Percentiles rank a stretch among this genome's conserved stretches.
phyloP scores from a whole-genome alignment of 2,113 vertebrate genomes.

The Boulengeromyrus knoepffleri region DNA sequence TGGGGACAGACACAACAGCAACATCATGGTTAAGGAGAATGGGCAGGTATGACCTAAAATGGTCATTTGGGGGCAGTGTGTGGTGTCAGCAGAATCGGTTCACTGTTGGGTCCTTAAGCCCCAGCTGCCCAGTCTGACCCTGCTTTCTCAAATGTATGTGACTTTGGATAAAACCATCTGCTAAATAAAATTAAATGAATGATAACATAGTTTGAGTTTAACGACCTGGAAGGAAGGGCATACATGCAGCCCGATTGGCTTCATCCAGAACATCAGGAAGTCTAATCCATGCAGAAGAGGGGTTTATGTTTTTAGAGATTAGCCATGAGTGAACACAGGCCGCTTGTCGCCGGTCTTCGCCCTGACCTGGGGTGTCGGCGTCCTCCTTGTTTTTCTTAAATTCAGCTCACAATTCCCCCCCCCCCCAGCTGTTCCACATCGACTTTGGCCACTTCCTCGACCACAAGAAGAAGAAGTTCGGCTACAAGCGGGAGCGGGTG shows the following conservation, averaged over 20 bases:
- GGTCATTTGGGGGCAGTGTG: not conserved
- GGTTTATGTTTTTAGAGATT: not conserved
- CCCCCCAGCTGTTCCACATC: slow-evolving; percentile 63
- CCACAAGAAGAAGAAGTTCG: slow-evolving; percentile 71
- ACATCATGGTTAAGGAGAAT: slow-evolving; percentile 72
- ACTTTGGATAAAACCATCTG: not conserved
- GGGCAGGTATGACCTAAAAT: slow-evolving; percentile 52
- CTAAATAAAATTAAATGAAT: not conserved
- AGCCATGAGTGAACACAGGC: not conserved
- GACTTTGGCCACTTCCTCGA: slow-evolving; percentile 70
- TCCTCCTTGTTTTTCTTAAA: not conserved
- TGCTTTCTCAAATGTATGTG: not conserved
- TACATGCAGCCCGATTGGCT: not conserved
- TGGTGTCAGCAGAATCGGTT: not conserved
- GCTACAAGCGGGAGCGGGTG: slow-evolving; percentile 65
- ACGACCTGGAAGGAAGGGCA: not conserved
- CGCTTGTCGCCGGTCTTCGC: not conserved
- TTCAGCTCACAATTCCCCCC: not conserved
- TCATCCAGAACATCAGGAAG: not conserved
- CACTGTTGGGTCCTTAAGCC: not conserved
- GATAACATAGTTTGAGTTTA: not conserved
- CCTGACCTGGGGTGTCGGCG: not conserved
- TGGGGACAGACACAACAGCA: slow-evolving; percentile 67
- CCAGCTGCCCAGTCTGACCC: not conserved
- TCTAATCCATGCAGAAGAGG: not conserved